Evolutionary conservation across 2,113 vertebrate genomes (phyloP).

Genomic region (Noctilio leporinus): DNA sequence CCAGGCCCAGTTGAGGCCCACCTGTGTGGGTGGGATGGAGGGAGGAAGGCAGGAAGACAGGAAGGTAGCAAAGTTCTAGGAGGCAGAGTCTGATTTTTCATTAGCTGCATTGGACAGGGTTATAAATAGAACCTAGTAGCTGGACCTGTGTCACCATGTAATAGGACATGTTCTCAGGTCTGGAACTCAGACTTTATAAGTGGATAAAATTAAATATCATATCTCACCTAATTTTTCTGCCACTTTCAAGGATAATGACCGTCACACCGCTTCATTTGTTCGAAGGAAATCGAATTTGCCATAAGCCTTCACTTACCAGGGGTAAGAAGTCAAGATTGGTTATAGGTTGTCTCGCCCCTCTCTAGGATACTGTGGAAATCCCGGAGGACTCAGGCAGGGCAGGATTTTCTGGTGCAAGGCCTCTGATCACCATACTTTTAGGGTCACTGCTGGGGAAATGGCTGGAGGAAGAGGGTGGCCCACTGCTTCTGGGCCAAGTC

Average conservation of each 20-base stretch:
- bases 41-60: background rate
- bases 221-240: background rate
- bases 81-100: background rate
- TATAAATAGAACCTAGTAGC: background rate
- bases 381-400: background rate
- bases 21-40: background rate
- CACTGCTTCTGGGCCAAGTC: background rate
- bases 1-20: background rate
- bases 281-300: background rate
- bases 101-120: background rate
- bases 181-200: background rate
- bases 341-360: background rate
- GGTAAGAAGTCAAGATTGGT: background rate
- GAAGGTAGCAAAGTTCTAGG: background rate
- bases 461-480: background rate
- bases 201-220: background rate
- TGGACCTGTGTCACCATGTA: background rate
- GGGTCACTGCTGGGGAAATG: background rate
- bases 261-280: background rate
- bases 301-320: background rate
- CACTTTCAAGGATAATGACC: background rate
- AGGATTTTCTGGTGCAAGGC: background rate
- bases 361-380: background rate
- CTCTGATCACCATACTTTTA: background rate
- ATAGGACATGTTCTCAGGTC: background rate